A percentile compares a stretch with the other conserved stretches of the same genome.
These are phyloP conservation scores for Psammodynastes pulverulentus DNA, from an alignment of 2,113 vertebrate genomes.

Conservation along the genomic window DNA sequence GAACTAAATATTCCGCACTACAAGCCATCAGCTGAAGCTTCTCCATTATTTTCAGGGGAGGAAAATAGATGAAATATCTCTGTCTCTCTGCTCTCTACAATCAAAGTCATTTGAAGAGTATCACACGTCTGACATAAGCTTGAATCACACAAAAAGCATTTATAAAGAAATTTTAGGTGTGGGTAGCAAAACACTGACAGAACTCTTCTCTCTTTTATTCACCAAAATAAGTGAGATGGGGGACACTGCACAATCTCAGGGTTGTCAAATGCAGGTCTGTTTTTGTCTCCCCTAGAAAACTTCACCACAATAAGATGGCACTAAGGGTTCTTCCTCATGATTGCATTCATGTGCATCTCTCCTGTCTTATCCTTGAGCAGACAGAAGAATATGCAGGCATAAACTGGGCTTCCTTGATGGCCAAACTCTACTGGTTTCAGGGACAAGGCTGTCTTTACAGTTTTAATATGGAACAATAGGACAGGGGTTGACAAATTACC, in stretches of 20 bases:
- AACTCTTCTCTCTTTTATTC: background rate
- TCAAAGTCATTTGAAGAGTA: slow-evolving; percentile 44
- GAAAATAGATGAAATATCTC: background rate
- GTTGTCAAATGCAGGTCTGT: slow-evolving; percentile 32
- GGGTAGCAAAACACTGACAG: slow-evolving; percentile 34
- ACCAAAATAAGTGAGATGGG: slow-evolving; percentile 20
- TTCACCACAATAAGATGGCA: slow-evolving; percentile 16
- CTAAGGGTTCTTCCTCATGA: background rate
- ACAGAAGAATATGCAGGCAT: background rate
- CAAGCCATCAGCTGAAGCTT: too few species aligned
- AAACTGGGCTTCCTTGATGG: background rate
- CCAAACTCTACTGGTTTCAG: background rate
- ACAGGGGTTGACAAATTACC: background rate
- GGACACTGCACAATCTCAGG: slow-evolving; percentile 25
- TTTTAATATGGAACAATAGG: background rate
- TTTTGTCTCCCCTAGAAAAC: slow-evolving; percentile 18
- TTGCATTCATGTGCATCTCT: background rate
- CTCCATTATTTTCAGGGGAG: background rate
- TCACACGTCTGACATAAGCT: slow-evolving; percentile 38
- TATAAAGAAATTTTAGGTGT: slow-evolving; percentile 43
- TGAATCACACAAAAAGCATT: slow-evolving; percentile 37
- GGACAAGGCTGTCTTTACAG: background rate
- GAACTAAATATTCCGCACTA: background rate
- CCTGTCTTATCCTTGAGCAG: background rate
- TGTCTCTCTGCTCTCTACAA: slow-evolving; percentile 23